Base-by-base conservation (phyloP, 2,888 invertebrate genomes). In the Ormia ochracea region DNA sequence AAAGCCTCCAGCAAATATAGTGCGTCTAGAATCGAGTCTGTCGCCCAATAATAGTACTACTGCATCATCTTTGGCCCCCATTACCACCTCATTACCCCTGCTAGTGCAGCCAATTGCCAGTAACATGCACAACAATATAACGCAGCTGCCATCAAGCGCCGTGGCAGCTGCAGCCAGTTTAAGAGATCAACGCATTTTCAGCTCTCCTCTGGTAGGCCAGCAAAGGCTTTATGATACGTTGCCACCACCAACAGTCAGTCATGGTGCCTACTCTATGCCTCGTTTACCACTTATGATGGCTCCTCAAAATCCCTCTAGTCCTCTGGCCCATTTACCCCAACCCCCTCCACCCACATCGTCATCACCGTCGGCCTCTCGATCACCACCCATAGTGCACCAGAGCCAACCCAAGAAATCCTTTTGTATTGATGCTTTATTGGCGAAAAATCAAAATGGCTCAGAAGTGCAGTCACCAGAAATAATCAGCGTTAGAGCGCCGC, bases 361-460 rank as follows among this genome's bases (percentile, higher is more conserved):
- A 10, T 75, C 79, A 41, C 72, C 82, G 31, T 21, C 75, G 14
- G 75, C 82, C 10, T 81, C 82, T 52, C 74, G 82, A 82, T 78
- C 84, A 70, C 75, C 75, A 54, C 80, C 85, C 76, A 74, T 80
- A 66, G 56, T 66, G 65, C 69, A 85, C 28, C 84, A 84, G 68
- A 85, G 83, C 65, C 87, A 86, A 63, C 88, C 88, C 3, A 94
- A 94, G 83, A 94, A 95, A 63, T 96, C 96, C 0, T 97, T 97
- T 87, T 96, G 97, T 87, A 97, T 97, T 83, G 97, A 97, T 86
- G 96, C 97, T 0, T 89, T 97, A 2, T 89, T 97, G 2, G 96
- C 96, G 0, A 92, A 93, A 65, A 92, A 89, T 81, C 89, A 88
- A 65, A 85, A 88, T 66, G 85, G 85, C 76, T 87, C 88, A 21